Conservation (phyloP, 2,797 vertebrate species). For the Benthosema pterotum region DNA sequence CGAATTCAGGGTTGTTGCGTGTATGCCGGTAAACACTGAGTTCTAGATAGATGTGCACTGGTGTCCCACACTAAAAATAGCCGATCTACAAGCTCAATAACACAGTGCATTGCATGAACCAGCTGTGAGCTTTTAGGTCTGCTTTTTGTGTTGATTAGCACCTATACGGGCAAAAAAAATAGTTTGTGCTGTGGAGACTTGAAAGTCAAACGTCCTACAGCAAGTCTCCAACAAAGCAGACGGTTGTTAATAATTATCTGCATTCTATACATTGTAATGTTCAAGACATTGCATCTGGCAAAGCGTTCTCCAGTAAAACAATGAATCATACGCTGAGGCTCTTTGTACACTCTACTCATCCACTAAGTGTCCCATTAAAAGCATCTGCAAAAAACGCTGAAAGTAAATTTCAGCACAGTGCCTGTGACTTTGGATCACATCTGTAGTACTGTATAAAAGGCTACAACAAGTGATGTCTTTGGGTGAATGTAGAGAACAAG, state of each 20-base stretch:
- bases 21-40: background rate
- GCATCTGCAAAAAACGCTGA: conserved; percentile 1
- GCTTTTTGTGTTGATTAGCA: too few relatives aligned
- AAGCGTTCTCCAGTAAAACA: conserved; percentile 18
- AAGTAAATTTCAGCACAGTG: conserved; percentile 9
- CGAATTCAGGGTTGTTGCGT: conserved; percentile 41
- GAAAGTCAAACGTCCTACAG: conserved; percentile 3
- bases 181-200: background rate
- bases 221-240: conserved; percentile 14
- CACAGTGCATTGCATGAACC: too few relatives aligned
- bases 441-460: conserved; percentile 10
- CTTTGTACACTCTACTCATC: conserved; percentile 15
- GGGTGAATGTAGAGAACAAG: background rate
- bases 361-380: conserved; percentile 24
- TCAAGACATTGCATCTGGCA: conserved; percentile 8
- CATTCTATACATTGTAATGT: conserved; percentile 8
- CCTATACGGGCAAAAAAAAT: conserved; percentile 1
- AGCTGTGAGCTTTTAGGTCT: too few relatives aligned
- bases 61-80: too few relatives aligned
- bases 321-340: conserved; percentile 6
- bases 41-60: too few relatives aligned
- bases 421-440: conserved; percentile 3
- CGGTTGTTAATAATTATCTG: conserved; percentile 21
- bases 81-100: too few relatives aligned
- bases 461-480: background rate